phyloP scores from a whole-genome alignment of 2,113 vertebrate species.

The Guaruba guarouba region DNA sequence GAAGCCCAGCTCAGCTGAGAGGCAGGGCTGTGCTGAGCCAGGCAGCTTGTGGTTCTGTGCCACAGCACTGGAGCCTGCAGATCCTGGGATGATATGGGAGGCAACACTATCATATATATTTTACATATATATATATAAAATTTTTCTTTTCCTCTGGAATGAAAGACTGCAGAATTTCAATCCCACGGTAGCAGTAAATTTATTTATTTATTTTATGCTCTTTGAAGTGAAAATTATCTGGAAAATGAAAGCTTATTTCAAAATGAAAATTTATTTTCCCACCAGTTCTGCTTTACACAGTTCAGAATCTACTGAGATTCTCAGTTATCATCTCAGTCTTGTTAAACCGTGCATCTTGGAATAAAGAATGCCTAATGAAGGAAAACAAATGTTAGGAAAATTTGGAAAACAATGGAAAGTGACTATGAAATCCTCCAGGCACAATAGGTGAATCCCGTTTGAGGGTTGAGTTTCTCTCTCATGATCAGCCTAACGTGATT shows the following conservation, averaged over 20 bases:
- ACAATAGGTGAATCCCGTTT: not conserved
- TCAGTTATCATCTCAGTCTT: not conserved
- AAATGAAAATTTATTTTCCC: not conserved
- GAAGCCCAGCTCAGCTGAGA: not conserved
- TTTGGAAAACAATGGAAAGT: not conserved
- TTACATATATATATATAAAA: not conserved
- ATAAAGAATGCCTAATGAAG: not conserved
- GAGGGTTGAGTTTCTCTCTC: not conserved
- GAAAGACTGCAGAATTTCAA: not conserved
- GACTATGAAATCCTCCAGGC: not conserved
- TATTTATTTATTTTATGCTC: not conserved
- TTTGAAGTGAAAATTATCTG: not conserved
- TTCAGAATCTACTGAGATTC: not conserved
- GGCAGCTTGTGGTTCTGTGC: not conserved
- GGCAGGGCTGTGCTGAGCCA: not conserved
- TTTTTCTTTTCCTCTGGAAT: not conserved
- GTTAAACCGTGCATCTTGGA: not conserved
- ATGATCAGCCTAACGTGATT: not conserved
- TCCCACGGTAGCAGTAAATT: fast-evolving
- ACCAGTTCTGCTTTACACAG: not conserved
- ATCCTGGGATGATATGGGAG: not conserved
- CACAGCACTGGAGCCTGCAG: not conserved
- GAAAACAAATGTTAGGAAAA: not conserved
- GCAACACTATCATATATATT: not conserved
- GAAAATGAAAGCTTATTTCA: not conserved